Percentiles rank a stretch among this genome's conserved stretches.
Evolutionary conservation across 2,797 vertebrate genomes (phyloP).

Genomic region (Columba guinea): DNA sequence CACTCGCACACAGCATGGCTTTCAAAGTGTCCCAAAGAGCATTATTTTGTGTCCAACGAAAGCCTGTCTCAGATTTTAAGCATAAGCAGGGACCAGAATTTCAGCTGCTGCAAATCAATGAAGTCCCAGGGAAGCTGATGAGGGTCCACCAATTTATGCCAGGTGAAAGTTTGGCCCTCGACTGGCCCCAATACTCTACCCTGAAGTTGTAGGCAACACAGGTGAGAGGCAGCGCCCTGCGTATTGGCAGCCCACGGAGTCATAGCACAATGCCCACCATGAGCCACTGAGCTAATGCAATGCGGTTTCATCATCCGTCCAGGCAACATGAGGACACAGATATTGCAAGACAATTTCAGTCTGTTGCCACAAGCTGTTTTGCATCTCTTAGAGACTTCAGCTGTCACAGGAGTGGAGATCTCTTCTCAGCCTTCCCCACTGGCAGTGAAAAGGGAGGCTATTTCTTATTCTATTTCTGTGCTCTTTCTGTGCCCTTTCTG

Average conservation of each 20-base stretch:
- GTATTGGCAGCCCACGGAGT: neutral
- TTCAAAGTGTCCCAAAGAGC: slow-evolving; percentile 47
- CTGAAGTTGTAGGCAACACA: neutral
- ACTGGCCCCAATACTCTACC: neutral
- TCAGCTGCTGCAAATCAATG: slow-evolving; percentile 7
- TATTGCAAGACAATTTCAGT: slow-evolving; percentile 1
- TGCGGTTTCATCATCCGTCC: neutral
- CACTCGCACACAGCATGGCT: neutral
- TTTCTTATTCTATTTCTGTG: neutral
- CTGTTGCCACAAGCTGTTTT: neutral
- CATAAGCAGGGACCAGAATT: neutral
- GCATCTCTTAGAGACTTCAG: neutral
- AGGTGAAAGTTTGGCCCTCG: neutral
- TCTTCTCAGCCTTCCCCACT: neutral
- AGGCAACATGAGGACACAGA: neutral
- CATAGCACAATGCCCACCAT: neutral
- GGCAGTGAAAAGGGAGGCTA: neutral
- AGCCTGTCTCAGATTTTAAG: slow-evolving; percentile 31
- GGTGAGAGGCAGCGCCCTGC: neutral
- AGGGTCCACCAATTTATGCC: neutral
- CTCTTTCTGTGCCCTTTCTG: neutral
- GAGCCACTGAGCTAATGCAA: neutral
- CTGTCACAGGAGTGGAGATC: neutral
- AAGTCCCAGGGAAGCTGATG: neutral
- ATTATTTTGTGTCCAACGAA: slow-evolving; percentile 57